A percentile compares a stretch with the other conserved stretches of the same genome.
phyloP scores from a whole-genome alignment of 2,113 vertebrate species.

The Alligator mississippiensis region DNA sequence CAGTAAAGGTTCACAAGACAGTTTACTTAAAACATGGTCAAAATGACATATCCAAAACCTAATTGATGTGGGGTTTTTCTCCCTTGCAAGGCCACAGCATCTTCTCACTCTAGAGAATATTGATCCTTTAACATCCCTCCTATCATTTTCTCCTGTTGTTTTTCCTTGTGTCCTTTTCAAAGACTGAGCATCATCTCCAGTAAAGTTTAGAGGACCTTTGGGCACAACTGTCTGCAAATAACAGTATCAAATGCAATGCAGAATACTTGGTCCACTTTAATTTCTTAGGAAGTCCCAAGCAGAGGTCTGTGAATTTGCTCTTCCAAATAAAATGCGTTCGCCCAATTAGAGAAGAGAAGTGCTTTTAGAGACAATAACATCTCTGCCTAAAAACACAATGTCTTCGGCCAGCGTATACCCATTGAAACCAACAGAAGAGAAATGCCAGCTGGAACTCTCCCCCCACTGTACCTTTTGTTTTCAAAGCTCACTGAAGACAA shows the following conservation, averaged over 20 bases:
- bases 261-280: neutral
- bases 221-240: neutral
- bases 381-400: neutral
- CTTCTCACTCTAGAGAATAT: neutral
- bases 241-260: neutral
- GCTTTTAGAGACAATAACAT: neutral
- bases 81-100: neutral
- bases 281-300: neutral
- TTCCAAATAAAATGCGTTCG: neutral
- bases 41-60: neutral
- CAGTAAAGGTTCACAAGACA: neutral
- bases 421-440: neutral
- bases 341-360: too few species aligned
- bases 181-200: neutral
- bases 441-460: neutral
- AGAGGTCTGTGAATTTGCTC: neutral
- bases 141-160: neutral
- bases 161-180: neutral
- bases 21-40: neutral
- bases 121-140: neutral
- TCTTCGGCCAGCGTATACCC: neutral
- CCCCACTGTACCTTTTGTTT: neutral
- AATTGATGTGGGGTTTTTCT: neutral
- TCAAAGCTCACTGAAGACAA: neutral
- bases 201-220: neutral